A percentile compares a stretch with the other conserved stretches of the same genome.
These are phyloP conservation scores for Falco berigora DNA, from an alignment of 2,797 vertebrate species.

Conservation along the genomic window DNA sequence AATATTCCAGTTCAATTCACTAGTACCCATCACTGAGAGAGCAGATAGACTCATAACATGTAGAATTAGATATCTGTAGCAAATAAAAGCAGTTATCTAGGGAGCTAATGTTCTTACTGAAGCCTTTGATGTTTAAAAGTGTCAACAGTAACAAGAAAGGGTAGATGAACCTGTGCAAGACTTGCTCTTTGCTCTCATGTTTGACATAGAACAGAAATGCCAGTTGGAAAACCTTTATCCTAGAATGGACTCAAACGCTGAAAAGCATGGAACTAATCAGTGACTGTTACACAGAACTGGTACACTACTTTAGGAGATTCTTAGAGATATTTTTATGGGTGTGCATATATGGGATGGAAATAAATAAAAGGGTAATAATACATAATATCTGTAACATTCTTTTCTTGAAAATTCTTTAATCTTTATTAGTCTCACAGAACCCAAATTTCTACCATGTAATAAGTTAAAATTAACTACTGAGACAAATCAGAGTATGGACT, in stretches of 20 bases:
- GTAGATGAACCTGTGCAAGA: neutral
- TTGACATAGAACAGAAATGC: neutral
- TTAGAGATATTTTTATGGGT: neutral
- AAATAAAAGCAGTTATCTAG: neutral
- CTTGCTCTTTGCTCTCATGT: neutral
- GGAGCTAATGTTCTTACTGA: neutral
- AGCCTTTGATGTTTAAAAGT: neutral
- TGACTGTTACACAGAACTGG: neutral
- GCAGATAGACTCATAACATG: neutral
- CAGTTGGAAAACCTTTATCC: neutral
- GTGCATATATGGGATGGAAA: neutral
- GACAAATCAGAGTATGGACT: neutral
- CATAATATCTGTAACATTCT: neutral
- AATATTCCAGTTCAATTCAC: constrained; percentile 27
- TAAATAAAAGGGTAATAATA: neutral
- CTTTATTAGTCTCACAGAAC: neutral
- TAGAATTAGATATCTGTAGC: neutral
- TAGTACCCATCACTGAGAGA: neutral
- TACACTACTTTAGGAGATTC: neutral
- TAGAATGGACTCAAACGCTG: neutral
- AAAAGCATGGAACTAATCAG: neutral
- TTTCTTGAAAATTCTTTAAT: neutral
- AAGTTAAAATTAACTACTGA: neutral
- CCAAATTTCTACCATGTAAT: neutral
- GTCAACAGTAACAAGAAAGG: neutral